Evolutionary conservation across 2,888 invertebrate species (phyloP), one percentile per base, ranked within the genome.

Genomic region (Zygothrica quintamaculata): DNA sequence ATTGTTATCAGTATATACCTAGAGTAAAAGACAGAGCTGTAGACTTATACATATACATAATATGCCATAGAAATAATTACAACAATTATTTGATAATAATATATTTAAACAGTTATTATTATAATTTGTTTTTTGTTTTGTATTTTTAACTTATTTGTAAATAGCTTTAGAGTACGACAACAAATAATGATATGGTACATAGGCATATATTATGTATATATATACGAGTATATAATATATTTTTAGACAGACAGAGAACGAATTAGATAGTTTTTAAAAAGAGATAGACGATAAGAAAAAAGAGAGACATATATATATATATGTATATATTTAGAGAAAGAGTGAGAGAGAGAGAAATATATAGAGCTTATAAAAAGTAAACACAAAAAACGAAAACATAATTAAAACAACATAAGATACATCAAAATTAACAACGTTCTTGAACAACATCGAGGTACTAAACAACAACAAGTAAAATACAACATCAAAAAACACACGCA

Each of bases 191-290:
- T 75, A 78, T 82, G 72, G 51, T 72, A 75, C 73, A 85, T 55
- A 85, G 86, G 79, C 86, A 85, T 85, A 82, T 80, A 70, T 65
- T 85, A 82, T 85, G 74, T 85, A 73, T 68, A 77, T 68, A 77
- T 65, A 70, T 84, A 84, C 81, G 77, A 79, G 66, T 78, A 57
- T 65, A 64, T 72, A 65, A 73, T 79, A 65, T 60, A 55, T 55
- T 33, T 61, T 67, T 77, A n/a, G 82, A 82, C 74, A 71, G 74
- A 66, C 74, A 77, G 78, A 77, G 78, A 81, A 64, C 62, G 69
- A 69, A 59, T 65, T 68, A 74, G 69, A 61, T 62, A 74, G 53
- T 53, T 67, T n/a, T 56, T 73, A 50, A 65, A 57, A 57, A 75
- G 68, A 64, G 47, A 46, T 33, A 62, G 34, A 65, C 40, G 50